Evolutionary conservation across 1,140 invertebrate species (phyloP), one percentile per base, ranked within the genome.

Genomic region (Drosophila pallidifrons): DNA sequence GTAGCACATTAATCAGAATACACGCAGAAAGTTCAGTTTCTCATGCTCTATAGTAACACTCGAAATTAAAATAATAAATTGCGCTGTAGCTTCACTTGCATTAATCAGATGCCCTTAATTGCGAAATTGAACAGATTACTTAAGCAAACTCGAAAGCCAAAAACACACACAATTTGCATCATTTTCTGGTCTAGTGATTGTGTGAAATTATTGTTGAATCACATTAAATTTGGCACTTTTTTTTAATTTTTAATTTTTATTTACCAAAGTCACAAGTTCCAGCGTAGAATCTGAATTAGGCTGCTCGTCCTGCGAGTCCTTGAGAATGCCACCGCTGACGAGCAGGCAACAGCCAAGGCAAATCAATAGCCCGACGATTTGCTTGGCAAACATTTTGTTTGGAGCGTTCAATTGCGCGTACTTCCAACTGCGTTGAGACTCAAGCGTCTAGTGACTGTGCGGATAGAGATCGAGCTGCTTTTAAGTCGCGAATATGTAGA

Each of bases 231-330:
- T 30, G 32, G 1, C 35, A 66, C 38, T 45, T 63, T 32, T 35
- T 5, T 25, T 30, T 52, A 52, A 3, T 25, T 25, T 4, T 8
- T 35, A 1, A 3, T 38, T 55, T 5, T 47, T 54, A 61, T 57
- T 88, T 83, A 88, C 83, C 83, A 88, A 65, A 61, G 88, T 85
- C 25, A 88, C 83, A 20, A 88, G 65, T 63, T 81, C 69, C 47
- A 88, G 13, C 13, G 74, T 82, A 3, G 83, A 83, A 25, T 71
- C 76, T 47, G 16, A 15, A 5, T 30, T 3, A 32, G 8, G 10
- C 45, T 60, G 46, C 51, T 67, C 47, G 10, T 67, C 63, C 57
- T 11, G 35, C 2, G 46, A 15, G 7, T 47, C 35, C 10, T 67
- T 11, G 6, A 87, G 45, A 45, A 77, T 63, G 6, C 63, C 58